A percentile compares a stretch with the other conserved stretches of the same genome.
Conservation (phyloP, 2,797 vertebrate genomes). For the Pelochelys cantorii region DNA sequence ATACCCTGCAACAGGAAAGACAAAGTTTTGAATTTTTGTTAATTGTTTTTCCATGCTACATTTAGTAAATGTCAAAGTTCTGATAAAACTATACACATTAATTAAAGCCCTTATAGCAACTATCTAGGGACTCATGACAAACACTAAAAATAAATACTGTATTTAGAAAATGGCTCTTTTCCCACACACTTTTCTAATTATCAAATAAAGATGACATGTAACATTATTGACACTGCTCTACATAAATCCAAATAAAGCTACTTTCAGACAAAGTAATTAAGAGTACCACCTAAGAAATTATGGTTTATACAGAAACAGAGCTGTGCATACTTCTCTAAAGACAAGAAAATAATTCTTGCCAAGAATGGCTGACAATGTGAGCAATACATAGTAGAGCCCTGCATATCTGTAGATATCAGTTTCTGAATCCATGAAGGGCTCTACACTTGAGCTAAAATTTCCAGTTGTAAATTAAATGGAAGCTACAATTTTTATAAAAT, state of each 20-base stretch:
- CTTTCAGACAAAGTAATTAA: neutral
- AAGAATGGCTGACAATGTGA: neutral
- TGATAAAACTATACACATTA: neutral
- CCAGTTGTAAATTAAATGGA: neutral
- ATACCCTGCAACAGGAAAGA: constrained; percentile 86
- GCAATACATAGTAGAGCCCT: too few relatives aligned
- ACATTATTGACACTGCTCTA: neutral
- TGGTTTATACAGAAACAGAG: neutral
- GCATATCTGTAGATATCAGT: too few relatives aligned
- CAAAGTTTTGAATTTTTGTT: neutral
- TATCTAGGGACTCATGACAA: neutral
- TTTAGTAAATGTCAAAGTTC: neutral
- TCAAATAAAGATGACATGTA: neutral
- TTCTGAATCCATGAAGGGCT: too few relatives aligned
- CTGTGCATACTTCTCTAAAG: neutral
- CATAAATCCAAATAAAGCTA: neutral
- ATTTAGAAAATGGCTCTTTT: neutral
- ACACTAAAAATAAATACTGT: neutral
- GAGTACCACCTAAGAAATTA: neutral
- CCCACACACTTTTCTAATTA: neutral
- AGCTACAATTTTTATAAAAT: neutral
- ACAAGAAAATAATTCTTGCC: neutral
- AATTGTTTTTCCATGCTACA: neutral
- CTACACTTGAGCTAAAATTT: neutral
- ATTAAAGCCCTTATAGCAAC: neutral